These are phyloP conservation scores for Cisticola juncidis DNA, from an alignment of 2,113 vertebrate species.

Conservation along the genomic window DNA sequence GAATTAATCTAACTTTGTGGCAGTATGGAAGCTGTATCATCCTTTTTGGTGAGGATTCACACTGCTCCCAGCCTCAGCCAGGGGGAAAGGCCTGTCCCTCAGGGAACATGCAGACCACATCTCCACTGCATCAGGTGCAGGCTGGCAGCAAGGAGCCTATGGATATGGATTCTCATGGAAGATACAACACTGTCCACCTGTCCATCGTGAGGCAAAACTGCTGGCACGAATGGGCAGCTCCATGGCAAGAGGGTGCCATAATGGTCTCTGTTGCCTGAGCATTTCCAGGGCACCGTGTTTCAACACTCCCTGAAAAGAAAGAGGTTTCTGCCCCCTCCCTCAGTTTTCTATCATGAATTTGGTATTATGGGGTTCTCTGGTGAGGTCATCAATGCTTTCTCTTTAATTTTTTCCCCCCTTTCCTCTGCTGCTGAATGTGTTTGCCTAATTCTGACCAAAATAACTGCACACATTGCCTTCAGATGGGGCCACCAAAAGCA, in stretches of 20 bases:
- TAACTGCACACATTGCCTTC: background rate
- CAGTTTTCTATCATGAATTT: background rate
- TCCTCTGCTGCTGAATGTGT: background rate
- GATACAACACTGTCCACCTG: accelerated
- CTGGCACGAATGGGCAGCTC: accelerated
- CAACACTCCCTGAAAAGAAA: background rate
- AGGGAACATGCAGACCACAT: accelerated
- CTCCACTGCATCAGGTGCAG: background rate
- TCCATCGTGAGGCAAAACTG: accelerated
- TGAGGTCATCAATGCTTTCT: background rate
- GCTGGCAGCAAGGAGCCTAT: background rate
- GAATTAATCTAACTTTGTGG: background rate
- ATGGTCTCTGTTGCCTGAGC: background rate
- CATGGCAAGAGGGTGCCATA: background rate
- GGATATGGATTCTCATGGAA: background rate
- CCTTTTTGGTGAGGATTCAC: background rate
- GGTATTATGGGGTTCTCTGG: background rate
- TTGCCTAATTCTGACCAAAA: background rate
- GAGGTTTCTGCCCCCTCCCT: background rate
- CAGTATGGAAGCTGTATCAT: background rate
- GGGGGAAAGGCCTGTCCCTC: accelerated
- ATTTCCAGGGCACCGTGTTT: background rate
- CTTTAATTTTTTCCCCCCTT: background rate
- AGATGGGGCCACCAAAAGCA: background rate
- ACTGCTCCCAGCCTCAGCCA: accelerated